Evolutionary conservation across 2,888 invertebrate species (phyloP), one percentile per base, ranked within the genome.

Genomic region (Lydus trimaculatus): DNA sequence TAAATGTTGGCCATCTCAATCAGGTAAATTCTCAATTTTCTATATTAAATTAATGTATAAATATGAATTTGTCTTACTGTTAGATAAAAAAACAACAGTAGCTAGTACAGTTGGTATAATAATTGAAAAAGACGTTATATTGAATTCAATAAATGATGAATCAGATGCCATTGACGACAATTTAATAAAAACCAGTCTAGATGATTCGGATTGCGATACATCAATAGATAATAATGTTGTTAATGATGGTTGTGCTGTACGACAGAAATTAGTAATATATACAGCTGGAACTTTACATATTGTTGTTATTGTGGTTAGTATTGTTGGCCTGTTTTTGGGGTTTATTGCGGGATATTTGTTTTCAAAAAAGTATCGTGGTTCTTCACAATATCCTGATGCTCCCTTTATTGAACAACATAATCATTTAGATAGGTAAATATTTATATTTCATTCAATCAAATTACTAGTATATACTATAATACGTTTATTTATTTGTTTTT

Each of bases 331-430:
- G 72, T 90, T 94, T 83, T 89, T 94, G 71, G 95, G 95, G 67
- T 95, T 96, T 84, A 90, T 94, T 73, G 92, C 92, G 72, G 95
- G 95, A 52, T 96, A 92, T 83, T 90, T 93, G 79, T 94, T 95
- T 84, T 94, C 94, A 31, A 89, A 92, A 81, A 88, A 92, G 86
- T 91, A 93, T 88, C 91, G 91, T 78, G 78, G 80, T 61, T 91
- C 91, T 73, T 89, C 91, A 80, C 90, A 90, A 79, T 91, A 92
- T 82, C 90, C 92, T 79, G 91, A 92, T 82, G 90, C 91, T 77
- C 91, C 92, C 75, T 91, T 90, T 86, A 90, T 90, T 84, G 93
- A 93, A 86, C 92, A 92, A 86, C 91, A 92, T 82, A 92, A 92
- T 84, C 92, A 92, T 84, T 86, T 93, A 79, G 93, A 93, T 84